Conservation (phyloP, 2,113 vertebrate genomes). For the Thinocorus orbignyianus region DNA sequence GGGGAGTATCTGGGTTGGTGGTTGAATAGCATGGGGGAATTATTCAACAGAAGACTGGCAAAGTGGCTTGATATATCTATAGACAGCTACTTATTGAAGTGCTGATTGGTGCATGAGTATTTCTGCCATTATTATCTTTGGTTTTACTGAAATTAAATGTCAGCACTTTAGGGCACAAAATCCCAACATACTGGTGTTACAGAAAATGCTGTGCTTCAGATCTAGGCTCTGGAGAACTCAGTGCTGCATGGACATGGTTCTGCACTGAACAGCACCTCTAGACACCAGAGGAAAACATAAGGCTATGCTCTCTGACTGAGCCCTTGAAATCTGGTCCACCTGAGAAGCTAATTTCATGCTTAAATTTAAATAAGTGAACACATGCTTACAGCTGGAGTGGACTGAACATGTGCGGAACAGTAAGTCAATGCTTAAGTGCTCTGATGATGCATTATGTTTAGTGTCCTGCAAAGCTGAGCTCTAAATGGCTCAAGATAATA, state of each 20-base stretch:
- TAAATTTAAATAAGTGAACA: not conserved
- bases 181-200: not conserved
- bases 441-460: not conserved
- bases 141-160: not conserved
- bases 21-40: not conserved
- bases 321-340: not conserved
- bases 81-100: not conserved
- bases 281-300: not conserved
- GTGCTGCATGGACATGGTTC: fast-evolving
- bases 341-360: not conserved
- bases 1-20: not conserved
- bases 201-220: not conserved
- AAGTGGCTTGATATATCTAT: not conserved
- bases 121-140: not conserved
- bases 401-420: not conserved
- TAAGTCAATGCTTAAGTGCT: not conserved
- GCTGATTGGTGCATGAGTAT: not conserved
- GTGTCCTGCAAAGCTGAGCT: not conserved
- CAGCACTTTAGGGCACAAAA: not conserved
- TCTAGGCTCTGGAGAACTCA: not conserved
- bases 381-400: not conserved
- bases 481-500: not conserved
- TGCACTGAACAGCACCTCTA: not conserved
- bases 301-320: not conserved
- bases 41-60: not conserved